These are phyloP conservation scores for Cladorhizidae sp. DNA, from an alignment of 37 sponge, comb jelly and placozoan genomes.

Conservation along the genomic window DNA sequence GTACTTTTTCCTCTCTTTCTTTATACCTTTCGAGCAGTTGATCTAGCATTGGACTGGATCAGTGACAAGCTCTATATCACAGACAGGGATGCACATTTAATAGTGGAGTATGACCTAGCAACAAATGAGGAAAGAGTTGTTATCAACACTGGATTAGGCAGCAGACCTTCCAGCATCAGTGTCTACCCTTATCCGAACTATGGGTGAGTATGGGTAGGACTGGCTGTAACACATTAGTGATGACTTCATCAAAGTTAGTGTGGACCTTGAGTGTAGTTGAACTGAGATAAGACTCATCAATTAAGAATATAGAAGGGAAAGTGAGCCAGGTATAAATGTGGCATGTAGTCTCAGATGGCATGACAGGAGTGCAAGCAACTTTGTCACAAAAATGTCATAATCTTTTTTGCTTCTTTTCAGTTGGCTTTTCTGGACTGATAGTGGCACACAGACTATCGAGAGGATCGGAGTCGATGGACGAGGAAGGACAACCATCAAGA, in stretches of 20 bases:
- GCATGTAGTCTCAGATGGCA: too few relatives aligned
- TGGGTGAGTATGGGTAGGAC: too few relatives aligned
- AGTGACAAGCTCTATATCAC: slow-evolving; percentile 41
- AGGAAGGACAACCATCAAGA: not conserved
- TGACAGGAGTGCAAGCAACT: not conserved
- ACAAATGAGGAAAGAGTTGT: not conserved
- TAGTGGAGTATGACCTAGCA: slow-evolving; percentile 30
- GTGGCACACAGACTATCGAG: slow-evolving; percentile 7
- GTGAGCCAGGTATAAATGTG: not conserved
- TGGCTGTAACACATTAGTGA: too few relatives aligned
- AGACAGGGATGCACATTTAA: not conserved
- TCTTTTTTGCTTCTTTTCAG: slow-evolving; percentile 6
- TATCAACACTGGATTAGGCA: not conserved
- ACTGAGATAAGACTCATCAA: too few relatives aligned
- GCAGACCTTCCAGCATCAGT: not conserved
- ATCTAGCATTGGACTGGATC: slow-evolving; percentile 55
- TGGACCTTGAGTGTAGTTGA: too few relatives aligned
- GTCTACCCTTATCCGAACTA: slow-evolving; percentile 43
- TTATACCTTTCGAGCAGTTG: not conserved
- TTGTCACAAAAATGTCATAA: slow-evolving; percentile 2
- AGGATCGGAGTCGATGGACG: slow-evolving; percentile 23
- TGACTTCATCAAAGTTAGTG: too few relatives aligned
- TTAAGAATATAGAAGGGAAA: too few relatives aligned
- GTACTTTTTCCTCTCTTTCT: not conserved
- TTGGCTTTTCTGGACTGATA: slow-evolving; percentile 47